Conservation (phyloP, 37 sponge, comb jelly and placozoan genomes). For the Axinella damicornis region DNA sequence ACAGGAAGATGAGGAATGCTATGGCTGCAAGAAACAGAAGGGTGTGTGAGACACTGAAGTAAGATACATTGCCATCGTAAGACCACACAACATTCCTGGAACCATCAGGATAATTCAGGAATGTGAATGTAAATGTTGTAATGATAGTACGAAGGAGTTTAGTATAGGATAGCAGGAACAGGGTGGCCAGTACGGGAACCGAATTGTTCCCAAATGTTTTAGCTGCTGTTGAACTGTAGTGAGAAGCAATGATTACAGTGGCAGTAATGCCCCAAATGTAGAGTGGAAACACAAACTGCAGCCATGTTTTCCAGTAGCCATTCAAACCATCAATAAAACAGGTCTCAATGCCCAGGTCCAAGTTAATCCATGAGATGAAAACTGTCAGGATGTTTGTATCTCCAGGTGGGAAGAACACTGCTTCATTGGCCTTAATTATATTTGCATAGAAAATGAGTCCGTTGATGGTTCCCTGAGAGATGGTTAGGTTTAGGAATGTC, state of each 20-base stretch:
- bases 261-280: slow-evolving; percentile 18
- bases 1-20: neutral
- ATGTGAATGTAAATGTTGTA: neutral
- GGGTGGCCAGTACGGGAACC: slow-evolving; percentile 18
- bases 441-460: slow-evolving; percentile 22
- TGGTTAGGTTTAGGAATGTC: neutral
- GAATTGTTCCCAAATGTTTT: slow-evolving; percentile 5
- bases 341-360: slow-evolving; percentile 45
- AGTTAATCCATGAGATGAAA: slow-evolving; percentile 44
- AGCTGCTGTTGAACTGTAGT: neutral
- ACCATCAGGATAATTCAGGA: neutral
- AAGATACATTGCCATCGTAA: slow-evolving; percentile 20
- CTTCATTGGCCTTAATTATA: neutral
- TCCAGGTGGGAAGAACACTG: neutral
- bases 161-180: slow-evolving; percentile 35
- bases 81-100: slow-evolving; percentile 12
- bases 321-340: slow-evolving; percentile 44
- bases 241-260: neutral
- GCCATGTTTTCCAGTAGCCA: slow-evolving; percentile 38
- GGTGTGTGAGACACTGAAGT: slow-evolving; percentile 2
- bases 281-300: slow-evolving; percentile 47
- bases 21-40: neutral
- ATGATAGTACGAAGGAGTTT: slow-evolving; percentile 36
- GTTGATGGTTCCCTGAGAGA: neutral
- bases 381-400: neutral